Evolutionary conservation across 2,797 vertebrate genomes (phyloP), one percentile per base, ranked within the genome.

Genomic region (Triplophysa bombifrons): DNA sequence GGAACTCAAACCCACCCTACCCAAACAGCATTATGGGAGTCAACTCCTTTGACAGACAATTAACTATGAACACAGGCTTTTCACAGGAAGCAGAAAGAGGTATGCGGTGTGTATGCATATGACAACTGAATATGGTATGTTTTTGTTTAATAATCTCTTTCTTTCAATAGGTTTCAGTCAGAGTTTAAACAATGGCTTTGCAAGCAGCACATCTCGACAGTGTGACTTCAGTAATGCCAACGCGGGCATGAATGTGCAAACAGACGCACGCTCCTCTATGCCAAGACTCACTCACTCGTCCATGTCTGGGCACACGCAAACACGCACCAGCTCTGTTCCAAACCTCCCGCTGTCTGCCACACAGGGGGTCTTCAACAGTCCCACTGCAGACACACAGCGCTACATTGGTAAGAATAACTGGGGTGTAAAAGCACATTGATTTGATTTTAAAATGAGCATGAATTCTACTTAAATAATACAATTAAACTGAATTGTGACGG

Each of bases 371-470:
- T 20, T 66, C 56, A 63, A 56, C 41, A 67, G 51, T 58, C 9
- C 70, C n/a, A 48, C 38, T 22, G 19, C 11, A 6, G 61, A 93
- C 90, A 91, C 61, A 34, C 78, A 66, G 27, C 50, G 67, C 25
- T 72, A 48, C 61, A 58, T 58, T 2, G 63, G 78, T 80, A 80
- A 80, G 70, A 67, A 7, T 17, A 27, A 30, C 30, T 61, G 13
- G 9, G 6, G 25, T 61, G 22, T 60, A 14, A 13, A 60, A 60
- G 11, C 34, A 38, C 34, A 38, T 38, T 13, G 3, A 8, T 22
- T 22, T 25, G 11, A 22, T 25, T 22, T 22, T 9, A 58, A 58
- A 58, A 56, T 9, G 9, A 22, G 4, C 3, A 25, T 22, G 10
- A 13, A 25, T 12, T 1, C 12, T 58, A 58, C 10, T 58, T 7